Base-by-base conservation (phyloP, 2,888 invertebrate genomes). In the Tridacna crocea region DNA sequence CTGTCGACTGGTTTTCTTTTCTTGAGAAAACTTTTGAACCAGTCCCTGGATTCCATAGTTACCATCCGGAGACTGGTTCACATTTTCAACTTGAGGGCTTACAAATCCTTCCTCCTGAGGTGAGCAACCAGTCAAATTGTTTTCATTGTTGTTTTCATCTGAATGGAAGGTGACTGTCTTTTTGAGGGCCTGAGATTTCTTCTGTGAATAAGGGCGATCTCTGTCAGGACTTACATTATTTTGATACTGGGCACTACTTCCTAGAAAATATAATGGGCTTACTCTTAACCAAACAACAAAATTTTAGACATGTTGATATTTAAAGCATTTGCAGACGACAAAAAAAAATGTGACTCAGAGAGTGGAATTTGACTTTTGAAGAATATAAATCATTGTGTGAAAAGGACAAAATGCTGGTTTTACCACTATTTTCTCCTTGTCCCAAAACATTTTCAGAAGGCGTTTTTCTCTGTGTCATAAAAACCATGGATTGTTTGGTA, bases 1-100 rank as follows among this genome's bases (percentile, higher is more conserved):
- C 80, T 88, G 88, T 77, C 88, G 85, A 63, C 86, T 87, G 8
- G 87, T 82, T 63, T 88, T 89, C 13, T 88, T 88, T n/a, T 88
- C 88, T 55, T 85, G 83, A 6, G 84, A 79, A 72, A 89, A 86
- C 72, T 87, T 89, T 51, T 84, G 84, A 12, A 87, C 81, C 60
- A 82, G 51, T n/a, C 73, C 82, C 66, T 83, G 86, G 3, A 82
- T 58, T 12, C 77, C 77, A 61, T 77, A 74, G 26, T 73, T 78
- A 19, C 46, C 75, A n/a, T 77, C 60, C 0, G n/a, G 13, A 22
- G 79, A 60, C n/a, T 66, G 76, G 19, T 55, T 27, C 15, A 61
- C 60, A 12, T 74, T 70, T 47, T 74, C 81, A 27, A 72, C 22
- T 36, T 51, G 46, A 6, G 74, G 72, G 24, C 47, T 47, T 51